A percentile compares a stretch with the other conserved stretches of the same genome.
Conservation (phyloP, 35 echinoderm and acorn worm species). For the Apostichopus parvimensis region DNA sequence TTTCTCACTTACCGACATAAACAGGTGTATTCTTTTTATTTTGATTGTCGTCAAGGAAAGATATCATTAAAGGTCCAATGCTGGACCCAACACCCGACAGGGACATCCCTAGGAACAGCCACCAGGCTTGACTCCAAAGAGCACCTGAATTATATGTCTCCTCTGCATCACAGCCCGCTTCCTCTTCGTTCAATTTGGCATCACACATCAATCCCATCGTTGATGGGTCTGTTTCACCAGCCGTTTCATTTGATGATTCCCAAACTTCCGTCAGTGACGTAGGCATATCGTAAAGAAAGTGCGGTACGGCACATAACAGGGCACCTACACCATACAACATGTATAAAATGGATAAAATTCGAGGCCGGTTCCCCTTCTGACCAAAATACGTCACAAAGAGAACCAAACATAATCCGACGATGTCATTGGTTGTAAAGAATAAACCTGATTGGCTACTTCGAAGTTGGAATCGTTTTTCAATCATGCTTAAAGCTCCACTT, state of each 20-base stretch:
- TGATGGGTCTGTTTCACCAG: neutral
- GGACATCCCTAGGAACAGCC: constrained; percentile 11
- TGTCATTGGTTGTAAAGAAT: constrained; percentile 50
- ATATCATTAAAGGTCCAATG: constrained; percentile 21
- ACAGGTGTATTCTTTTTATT: constrained; percentile 51
- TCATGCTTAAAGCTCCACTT: constrained; percentile 7
- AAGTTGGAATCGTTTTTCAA: constrained; percentile 62
- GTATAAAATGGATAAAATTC: constrained; percentile 6
- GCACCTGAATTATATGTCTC: constrained; percentile 11
- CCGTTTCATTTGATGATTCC: constrained; percentile 1
- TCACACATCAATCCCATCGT: constrained; percentile 17
- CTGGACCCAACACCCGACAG: neutral
- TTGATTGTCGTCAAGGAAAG: constrained; percentile 48
- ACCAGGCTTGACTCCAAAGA: constrained; percentile 36
- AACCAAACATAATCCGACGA: constrained; percentile 35
- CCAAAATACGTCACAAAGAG: constrained; percentile 57
- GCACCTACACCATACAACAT: neutral
- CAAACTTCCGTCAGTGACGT: neutral
- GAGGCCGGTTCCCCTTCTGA: constrained; percentile 34
- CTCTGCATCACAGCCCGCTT: constrained; percentile 33
- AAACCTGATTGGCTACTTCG: constrained; percentile 48
- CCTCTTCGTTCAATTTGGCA: neutral
- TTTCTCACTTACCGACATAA: constrained; percentile 9
- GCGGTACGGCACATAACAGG: neutral
- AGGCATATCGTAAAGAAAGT: constrained; percentile 48